Evolutionary conservation across 2,797 vertebrate species (phyloP).

Genomic region (Pampus argenteus): DNA sequence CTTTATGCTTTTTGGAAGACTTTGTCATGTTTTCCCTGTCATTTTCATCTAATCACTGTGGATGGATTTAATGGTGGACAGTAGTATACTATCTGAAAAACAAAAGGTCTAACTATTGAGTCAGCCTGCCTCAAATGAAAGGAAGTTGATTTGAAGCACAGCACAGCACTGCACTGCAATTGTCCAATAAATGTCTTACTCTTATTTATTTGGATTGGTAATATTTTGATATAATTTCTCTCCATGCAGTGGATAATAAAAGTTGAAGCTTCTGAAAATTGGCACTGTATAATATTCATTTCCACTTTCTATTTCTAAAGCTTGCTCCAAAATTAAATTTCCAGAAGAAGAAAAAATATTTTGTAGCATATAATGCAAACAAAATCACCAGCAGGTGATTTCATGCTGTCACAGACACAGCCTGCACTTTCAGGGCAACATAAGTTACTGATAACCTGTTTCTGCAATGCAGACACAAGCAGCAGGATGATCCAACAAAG

Average conservation of each 20-base stretch:
- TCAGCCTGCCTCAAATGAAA: neutral
- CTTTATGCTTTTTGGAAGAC: neutral
- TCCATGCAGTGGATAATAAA: neutral
- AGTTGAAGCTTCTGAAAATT: neutral
- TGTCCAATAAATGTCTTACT: no score
- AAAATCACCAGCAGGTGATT: neutral
- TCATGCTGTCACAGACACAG: neutral
- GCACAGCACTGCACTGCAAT: no score
- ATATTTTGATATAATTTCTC: neutral
- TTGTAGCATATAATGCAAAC: neutral
- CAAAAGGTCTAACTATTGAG: constrained; percentile 11
- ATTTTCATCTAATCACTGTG: neutral
- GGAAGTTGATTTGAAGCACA: neutral
- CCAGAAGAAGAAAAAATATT: no score
- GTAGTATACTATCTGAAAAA: neutral
- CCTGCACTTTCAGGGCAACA: neutral
- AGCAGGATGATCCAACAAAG: neutral
- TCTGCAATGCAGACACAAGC: neutral
- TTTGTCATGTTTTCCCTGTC: neutral
- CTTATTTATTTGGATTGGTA: neutral
- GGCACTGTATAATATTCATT: neutral
- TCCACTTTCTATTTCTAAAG: neutral
- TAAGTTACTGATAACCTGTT: neutral
- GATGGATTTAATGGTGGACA: neutral
- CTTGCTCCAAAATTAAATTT: neutral